Base-by-base conservation (phyloP, 2,888 invertebrate genomes). In the Prosopocoilus inquinatus region DNA sequence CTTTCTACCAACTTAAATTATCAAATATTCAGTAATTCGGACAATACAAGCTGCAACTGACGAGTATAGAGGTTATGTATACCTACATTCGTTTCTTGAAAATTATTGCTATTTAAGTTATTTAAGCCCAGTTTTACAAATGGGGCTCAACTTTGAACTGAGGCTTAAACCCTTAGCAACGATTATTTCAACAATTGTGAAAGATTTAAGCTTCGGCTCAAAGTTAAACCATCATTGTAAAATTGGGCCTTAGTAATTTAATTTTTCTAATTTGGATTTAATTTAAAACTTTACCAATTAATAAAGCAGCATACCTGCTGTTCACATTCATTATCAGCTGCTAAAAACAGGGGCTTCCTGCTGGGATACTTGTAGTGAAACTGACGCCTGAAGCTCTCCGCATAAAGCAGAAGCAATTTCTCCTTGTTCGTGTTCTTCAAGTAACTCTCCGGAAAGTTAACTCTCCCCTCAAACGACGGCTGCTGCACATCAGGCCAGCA, bases 361-460 rank as follows among this genome's bases (percentile, higher is more conserved):
- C 82, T 73, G 0, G 81, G 80, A 73, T 81, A 85, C 47, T 80
- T 77, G 50, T 80, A 76, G 51, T 79, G 76, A 75, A 84, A 89
- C 67, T 91, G 91, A 48, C 82, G 80, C 11, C 91, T 82, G 70
- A 91, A 91, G 73, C 90, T 91, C 74, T 91, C 91, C 0, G 89
- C 85, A 67, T 89, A 88, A 50, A 89, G 80, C 43, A 91, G 73
- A 8, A 90, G 70, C 9, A 89, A 71, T 47, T 86, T 84, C 72
- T 92, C 91, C 70, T 91, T 90, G 13, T 83, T 76, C 11, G 79
- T 83, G 63, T 88, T 83, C 2, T 79, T 83, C 53, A 83, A 83
- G 70, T 91, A 91, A 53, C 82, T 82, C 50, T 77, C 76, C 0
- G 90, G 87, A 67, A 86, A 86, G 68, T 83, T 80, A 4, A 78